A percentile compares a stretch with the other conserved stretches of the same genome.
Evolutionary conservation across 1,140 invertebrate genomes (phyloP).

Genomic region (silkworm (Bombyx mori)): DNA sequence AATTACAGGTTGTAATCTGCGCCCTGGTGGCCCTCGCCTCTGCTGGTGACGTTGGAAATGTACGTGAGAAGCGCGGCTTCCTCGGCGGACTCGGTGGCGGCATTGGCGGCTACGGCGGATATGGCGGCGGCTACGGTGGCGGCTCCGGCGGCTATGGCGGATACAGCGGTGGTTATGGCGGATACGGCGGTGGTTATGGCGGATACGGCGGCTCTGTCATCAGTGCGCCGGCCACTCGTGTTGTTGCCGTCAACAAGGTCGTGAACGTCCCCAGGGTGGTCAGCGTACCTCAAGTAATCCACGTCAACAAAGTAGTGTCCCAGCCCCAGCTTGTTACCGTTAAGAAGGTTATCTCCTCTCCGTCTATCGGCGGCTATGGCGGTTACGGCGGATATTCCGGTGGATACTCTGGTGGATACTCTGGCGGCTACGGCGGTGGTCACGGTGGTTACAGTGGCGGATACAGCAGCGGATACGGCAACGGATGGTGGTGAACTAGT

Average conservation of each 20-base stretch:
- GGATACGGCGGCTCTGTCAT: slow-evolving; percentile 8
- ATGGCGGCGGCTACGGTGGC: slow-evolving; percentile 5
- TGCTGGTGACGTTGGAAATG: slow-evolving; percentile 1
- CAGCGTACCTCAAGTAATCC: slow-evolving; percentile 22
- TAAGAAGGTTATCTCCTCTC: slow-evolving; percentile 34
- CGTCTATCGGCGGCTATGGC: slow-evolving; percentile 8
- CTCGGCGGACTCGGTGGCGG: slow-evolving; percentile 1
- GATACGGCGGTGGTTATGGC: slow-evolving; percentile 1
- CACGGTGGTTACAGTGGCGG: slow-evolving; percentile 10
- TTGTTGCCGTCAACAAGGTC: slow-evolving; percentile 25
- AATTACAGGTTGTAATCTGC: slow-evolving; percentile 10
- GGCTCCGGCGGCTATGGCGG: slow-evolving; percentile 3
- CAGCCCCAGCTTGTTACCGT: slow-evolving; percentile 39
- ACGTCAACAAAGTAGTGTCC: slow-evolving; percentile 16
- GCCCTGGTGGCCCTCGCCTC: slow-evolving; percentile 9
- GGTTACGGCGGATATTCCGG: slow-evolving; percentile 7
- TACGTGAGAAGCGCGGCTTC: slow-evolving; percentile 12
- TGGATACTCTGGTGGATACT: slow-evolving; percentile 8
- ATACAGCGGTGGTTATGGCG: neutral
- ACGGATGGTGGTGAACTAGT: slow-evolving; percentile 2
- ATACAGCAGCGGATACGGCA: neutral
- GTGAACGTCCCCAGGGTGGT: slow-evolving; percentile 28
- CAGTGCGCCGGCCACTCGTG: slow-evolving; percentile 8
- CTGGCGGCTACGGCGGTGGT: slow-evolving; percentile 11
- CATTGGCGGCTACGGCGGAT: slow-evolving; percentile 1